Evolutionary conservation across 2,888 invertebrate species (phyloP).

Genomic region (Papilio gigon): DNA sequence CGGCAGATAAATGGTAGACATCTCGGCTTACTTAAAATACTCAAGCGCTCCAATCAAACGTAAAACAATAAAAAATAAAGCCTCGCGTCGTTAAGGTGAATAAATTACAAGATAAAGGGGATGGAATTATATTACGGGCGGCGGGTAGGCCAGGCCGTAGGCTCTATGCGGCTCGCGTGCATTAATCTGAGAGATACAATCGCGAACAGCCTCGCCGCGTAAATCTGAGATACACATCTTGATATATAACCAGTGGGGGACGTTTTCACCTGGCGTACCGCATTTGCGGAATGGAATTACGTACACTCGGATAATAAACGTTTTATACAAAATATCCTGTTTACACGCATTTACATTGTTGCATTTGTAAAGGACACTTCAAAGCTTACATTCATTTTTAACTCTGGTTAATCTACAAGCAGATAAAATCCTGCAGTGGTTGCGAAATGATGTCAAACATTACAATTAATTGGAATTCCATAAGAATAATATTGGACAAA

Average conservation of each 20-base stretch:
- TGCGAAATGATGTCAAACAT: not conserved
- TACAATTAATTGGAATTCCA: not conserved
- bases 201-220: slow-evolving; percentile 65
- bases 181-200: slow-evolving; percentile 79
- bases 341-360: slow-evolving; percentile 26
- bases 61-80: slow-evolving; percentile 48
- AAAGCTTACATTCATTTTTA: not conserved
- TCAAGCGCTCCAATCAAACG: slow-evolving; percentile 48
- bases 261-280: slow-evolving; percentile 50
- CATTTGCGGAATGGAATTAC: slow-evolving; percentile 44
- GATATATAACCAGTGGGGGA: slow-evolving; percentile 60
- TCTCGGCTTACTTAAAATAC: slow-evolving; percentile 44
- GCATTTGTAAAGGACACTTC: slow-evolving; percentile 20
- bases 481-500: not conserved
- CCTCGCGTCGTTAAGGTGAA: slow-evolving; percentile 47
- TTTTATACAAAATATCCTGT: slow-evolving; percentile 32
- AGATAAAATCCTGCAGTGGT: not conserved
- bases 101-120: slow-evolving; percentile 60
- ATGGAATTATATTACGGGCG: slow-evolving; percentile 63
- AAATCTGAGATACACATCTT: slow-evolving; percentile 77
- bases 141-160: slow-evolving; percentile 52
- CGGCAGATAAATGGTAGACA: slow-evolving; percentile 34
- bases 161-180: slow-evolving; percentile 61
- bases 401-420: not conserved
- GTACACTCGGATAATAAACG: slow-evolving; percentile 39